Evolutionary conservation across 2,797 vertebrate species (phyloP).

Genomic region (Hypotaenidia philippensis): DNA sequence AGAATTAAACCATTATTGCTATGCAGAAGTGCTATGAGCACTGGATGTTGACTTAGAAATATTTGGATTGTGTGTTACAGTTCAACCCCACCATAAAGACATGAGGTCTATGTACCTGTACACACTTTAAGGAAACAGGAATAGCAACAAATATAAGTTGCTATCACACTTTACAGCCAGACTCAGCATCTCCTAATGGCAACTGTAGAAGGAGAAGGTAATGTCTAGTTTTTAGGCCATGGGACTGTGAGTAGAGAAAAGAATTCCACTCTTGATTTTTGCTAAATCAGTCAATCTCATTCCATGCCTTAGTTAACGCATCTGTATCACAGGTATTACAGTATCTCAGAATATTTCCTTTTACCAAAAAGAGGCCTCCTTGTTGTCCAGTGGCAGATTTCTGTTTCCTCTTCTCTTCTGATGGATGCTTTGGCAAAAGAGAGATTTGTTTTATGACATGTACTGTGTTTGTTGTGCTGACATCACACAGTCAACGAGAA

Average conservation of each 20-base stretch:
- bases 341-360: neutral
- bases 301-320: neutral
- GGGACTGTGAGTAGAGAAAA: neutral
- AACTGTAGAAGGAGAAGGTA: neutral
- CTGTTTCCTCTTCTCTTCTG: constrained; percentile 29
- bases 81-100: neutral
- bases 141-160: neutral
- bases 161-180: neutral
- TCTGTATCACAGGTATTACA: neutral
- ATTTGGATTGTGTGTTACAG: neutral
- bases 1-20: neutral
- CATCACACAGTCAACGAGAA: constrained; percentile 62
- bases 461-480: constrained; percentile 57
- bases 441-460: constrained; percentile 55
- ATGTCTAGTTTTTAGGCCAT: neutral
- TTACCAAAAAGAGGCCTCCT: neutral
- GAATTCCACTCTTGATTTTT: neutral
- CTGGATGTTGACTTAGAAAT: neutral
- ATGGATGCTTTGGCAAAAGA: neutral
- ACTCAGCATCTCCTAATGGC: neutral
- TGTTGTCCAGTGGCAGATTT: neutral
- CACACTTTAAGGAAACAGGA: neutral
- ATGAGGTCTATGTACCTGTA: neutral
- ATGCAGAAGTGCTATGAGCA: neutral
- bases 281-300: neutral